phyloP scores from a whole-genome alignment of 1,140 invertebrate genomes.

The Bactericera cockerelli region DNA sequence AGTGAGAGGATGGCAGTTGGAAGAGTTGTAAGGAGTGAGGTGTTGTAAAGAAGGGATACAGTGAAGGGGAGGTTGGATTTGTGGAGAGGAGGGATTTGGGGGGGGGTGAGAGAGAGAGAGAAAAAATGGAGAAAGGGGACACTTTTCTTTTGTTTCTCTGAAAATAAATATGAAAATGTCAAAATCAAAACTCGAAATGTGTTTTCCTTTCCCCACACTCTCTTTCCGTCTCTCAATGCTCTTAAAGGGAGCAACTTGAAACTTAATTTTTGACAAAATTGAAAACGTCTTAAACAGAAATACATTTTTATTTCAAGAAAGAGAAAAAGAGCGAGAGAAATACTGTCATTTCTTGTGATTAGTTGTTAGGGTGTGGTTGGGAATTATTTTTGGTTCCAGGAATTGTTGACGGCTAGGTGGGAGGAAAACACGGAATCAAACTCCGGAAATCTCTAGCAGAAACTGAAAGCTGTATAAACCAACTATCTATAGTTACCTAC shows the following conservation, averaged over 20 bases:
- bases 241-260: background rate
- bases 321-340: too few species aligned
- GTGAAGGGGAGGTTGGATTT: background rate
- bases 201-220: background rate
- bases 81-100: background rate
- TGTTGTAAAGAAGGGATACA: too few species aligned
- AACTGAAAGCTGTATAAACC: too few species aligned
- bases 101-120: background rate
- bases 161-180: slow-evolving; percentile 8
- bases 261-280: slow-evolving; percentile 7
- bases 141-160: slow-evolving; percentile 6
- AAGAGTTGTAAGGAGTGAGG: too few species aligned
- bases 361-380: too few species aligned
- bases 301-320: background rate
- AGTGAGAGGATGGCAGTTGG: too few species aligned
- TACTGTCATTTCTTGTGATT: too few species aligned
- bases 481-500: too few species aligned
- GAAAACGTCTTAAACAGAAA: slow-evolving; percentile 8
- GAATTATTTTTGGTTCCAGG: too few species aligned
- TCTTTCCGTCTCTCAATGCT: background rate
- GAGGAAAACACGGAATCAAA: too few species aligned
- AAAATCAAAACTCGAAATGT: slow-evolving; percentile 8
- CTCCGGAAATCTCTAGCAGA: too few species aligned
- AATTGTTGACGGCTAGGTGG: too few species aligned
- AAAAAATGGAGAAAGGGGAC: background rate